Base-by-base conservation (phyloP, 23 tunicate species). In the Clavelina lepadiformis region DNA sequence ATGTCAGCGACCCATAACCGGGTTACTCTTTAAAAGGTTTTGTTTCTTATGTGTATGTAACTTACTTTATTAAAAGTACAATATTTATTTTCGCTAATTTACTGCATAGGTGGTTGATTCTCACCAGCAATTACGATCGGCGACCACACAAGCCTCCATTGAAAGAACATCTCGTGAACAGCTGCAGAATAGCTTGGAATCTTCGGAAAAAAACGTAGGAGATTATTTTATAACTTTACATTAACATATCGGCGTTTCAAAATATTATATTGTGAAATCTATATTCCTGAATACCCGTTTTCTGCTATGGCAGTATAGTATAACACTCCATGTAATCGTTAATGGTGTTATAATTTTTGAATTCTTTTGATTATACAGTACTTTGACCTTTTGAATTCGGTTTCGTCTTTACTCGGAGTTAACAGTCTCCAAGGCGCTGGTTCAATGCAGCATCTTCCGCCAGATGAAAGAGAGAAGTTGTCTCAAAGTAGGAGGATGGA, bases 131-230 rank as follows among this genome's bases (percentile, higher is more conserved):
- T 47, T 78, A 2, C 58, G 73, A 41, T 5, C 69, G 13, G 84
- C 75, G 3, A 68, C 73, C 7, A 70, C 77, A 8, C 86, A 78
- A 35, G 78, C 83, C 20, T 71, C 83, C 0, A 78, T 86, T 31
- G 95, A 86, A 59, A 51, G 95, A 72, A 71, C 95, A 4, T 65
- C 95, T 0, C 57, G 80, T 35, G 60, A 68, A 35, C 80, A 78
- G 35, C 31, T 86, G 0, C 85, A 86, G 31, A 68, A 74, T 32
- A 46, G 74, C 31, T 29, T 86, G 21, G 66, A 65, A 3, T 35
- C n/a, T 28, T 58, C 85, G 38, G 95, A 86, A 66, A 50, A 63
- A 77, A 51, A 44, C 30, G 82, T 76, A 36, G 54, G 82, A 5
- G 3, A 8, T 26, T 5, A n/a, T 29, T 13, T n/a, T 11, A n/a